These are phyloP conservation scores for Lasiurus cinereus DNA, from an alignment of 2,113 vertebrate genomes.

Conservation along the genomic window DNA sequence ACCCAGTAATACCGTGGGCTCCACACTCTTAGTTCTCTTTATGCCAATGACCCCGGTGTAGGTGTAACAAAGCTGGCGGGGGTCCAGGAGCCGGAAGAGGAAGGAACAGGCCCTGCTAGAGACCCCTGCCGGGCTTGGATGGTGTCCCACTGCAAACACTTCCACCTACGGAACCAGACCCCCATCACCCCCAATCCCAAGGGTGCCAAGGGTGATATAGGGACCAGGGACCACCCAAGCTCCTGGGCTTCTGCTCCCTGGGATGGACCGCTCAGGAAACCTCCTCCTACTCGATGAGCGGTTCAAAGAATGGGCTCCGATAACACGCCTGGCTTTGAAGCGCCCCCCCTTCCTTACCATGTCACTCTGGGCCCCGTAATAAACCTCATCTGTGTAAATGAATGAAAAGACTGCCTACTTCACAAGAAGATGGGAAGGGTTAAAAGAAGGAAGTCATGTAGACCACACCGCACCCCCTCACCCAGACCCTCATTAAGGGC, in stretches of 20 bases:
- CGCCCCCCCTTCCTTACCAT: neutral
- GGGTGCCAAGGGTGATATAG: neutral
- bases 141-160: neutral
- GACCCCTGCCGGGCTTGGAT: neutral
- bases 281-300: neutral
- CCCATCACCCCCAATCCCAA: too few species aligned
- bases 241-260: neutral
- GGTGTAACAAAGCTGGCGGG: too few species aligned
- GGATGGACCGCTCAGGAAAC: neutral
- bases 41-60: neutral
- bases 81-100: neutral
- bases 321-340: fast-evolving
- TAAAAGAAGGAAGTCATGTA: neutral
- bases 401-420: neutral
- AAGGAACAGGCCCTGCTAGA: neutral
- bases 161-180: neutral
- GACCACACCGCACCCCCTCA: neutral
- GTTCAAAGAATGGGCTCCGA: neutral
- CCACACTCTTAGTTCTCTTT: neutral
- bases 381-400: neutral
- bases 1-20: neutral
- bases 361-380: neutral
- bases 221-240: neutral
- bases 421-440: neutral
- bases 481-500: neutral